A percentile compares a stretch with the other conserved stretches of the same genome.
phyloP scores from a whole-genome alignment of 2,888 invertebrate genomes.

The Podabrus alpinus region DNA sequence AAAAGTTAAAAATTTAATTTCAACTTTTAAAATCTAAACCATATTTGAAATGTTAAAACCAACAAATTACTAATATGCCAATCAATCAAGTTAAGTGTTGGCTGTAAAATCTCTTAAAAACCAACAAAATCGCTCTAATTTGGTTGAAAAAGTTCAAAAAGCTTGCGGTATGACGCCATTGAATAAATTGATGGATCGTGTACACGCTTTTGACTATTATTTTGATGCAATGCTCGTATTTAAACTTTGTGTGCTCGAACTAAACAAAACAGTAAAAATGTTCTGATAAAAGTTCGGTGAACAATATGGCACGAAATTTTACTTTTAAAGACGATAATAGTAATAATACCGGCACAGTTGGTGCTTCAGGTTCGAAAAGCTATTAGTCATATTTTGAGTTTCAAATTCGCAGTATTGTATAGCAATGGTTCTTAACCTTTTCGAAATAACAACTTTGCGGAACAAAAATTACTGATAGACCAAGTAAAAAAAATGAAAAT shows the following conservation, averaged over 20 bases:
- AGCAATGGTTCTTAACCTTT: too few species aligned
- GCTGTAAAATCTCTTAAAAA: slow-evolving; percentile 26
- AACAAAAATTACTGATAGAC: too few species aligned
- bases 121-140: slow-evolving; percentile 28
- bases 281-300: not conserved
- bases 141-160: slow-evolving; percentile 22
- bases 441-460: too few species aligned
- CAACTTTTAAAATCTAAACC: not conserved
- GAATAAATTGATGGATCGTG: slow-evolving; percentile 29
- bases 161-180: slow-evolving; percentile 22
- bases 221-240: slow-evolving; percentile 6
- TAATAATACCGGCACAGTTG: not conserved
- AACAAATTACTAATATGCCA: slow-evolving; percentile 11
- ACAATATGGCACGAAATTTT: not conserved
- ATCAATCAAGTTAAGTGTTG: slow-evolving; percentile 23
- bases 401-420: too few species aligned
- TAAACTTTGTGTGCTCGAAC: not conserved
- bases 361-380: not conserved
- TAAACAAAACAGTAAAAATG: slow-evolving; percentile 5
- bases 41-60: not conserved
- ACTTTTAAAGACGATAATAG: not conserved
- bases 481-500: too few species aligned
- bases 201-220: slow-evolving; percentile 18
- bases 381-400: not conserved
- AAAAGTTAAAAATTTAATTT: not conserved